Evolutionary conservation across 2,888 invertebrate genomes (phyloP), one percentile per base, ranked within the genome.

Genomic region (Platycheirus albimanus): DNA sequence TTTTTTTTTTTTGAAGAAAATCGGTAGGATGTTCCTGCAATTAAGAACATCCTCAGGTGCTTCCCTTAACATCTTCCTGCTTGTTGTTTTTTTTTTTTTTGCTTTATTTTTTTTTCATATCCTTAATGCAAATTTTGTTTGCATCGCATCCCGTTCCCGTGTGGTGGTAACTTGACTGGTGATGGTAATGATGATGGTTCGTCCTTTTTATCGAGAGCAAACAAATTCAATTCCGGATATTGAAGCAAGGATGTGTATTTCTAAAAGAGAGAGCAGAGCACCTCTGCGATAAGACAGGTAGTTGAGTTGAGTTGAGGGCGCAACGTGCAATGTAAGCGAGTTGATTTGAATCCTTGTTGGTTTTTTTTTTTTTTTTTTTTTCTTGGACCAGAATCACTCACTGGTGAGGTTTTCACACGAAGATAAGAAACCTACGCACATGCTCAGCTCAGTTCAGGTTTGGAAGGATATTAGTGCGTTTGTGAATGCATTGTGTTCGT

Each of bases 211-310:
- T 30, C 28, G n/a, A 70, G 17, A 43, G 58, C 58, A 83, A 83
- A 72, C 49, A 83, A 78, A 78, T 83, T 58, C 69, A 78, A 78
- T 72, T 78, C 83, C 83, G 83, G 83, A 78, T 78, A 83, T 78
- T 64, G 74, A 69, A 58, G 54, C 67, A 72, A 72, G 51, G 5
- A 33, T 38, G 11, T 15, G 15, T 19, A 38, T 63, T 41, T n/a
- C 30, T 30, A 8, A 43, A 28, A 45, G 70, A n/a, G n/a, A n/a
- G n/a, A n/a, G n/a, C n/a, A n/a, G n/a, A 56, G 49, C 13, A 54
- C 33, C 47, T 38, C 8, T 41, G 41, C 24, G 11, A 24, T 2
- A 38, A 52, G 54, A 72, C 81, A 83, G 81, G 81, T 78, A 83
- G 66, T 70, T 69, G n/a, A 30, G 3, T 30, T 47, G 33, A 69